Evolutionary conservation across 2,888 invertebrate genomes (phyloP).

Genomic region (Himalopsyche anomala): DNA sequence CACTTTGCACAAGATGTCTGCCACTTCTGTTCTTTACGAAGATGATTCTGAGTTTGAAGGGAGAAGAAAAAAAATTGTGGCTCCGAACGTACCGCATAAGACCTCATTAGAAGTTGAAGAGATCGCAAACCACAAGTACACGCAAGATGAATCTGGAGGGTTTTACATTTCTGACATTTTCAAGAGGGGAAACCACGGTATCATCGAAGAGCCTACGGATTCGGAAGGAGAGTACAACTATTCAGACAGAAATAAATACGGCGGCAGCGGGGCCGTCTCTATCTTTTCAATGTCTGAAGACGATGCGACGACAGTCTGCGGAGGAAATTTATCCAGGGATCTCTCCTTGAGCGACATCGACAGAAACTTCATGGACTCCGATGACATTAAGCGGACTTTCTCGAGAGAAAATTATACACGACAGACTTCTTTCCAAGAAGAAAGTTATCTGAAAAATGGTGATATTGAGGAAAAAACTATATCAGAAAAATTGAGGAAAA

Average conservation of each 20-base stretch:
- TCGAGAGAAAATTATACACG: constrained; percentile 75
- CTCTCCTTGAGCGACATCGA: constrained; percentile 79
- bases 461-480: constrained; percentile 71
- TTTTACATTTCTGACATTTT: constrained; percentile 74
- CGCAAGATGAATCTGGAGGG: constrained; percentile 76
- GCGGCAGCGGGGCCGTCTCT: constrained; percentile 77
- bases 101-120: constrained; percentile 79
- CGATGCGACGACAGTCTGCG: constrained; percentile 78
- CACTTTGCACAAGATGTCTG: constrained; percentile 81
- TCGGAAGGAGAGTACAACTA: constrained; percentile 69
- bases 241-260: constrained; percentile 69
- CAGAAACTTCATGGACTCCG: constrained; percentile 75
- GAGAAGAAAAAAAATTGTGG: constrained; percentile 71
- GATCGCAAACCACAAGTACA: constrained; percentile 79
- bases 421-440: constrained; percentile 75
- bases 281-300: constrained; percentile 83
- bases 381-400: constrained; percentile 75
- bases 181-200: constrained; percentile 74
- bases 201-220: constrained; percentile 76
- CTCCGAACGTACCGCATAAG: constrained; percentile 75
- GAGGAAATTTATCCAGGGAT: constrained; percentile 77
- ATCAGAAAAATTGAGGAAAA: constrained; percentile 72
- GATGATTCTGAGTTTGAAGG: constrained; percentile 69
- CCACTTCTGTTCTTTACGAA: constrained; percentile 78
- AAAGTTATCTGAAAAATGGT: constrained; percentile 71